Percentiles rank a stretch among this genome's conserved stretches.
These are phyloP conservation scores for Drepana arcuata DNA, from an alignment of 1,140 invertebrate genomes.

Conservation along the genomic window DNA sequence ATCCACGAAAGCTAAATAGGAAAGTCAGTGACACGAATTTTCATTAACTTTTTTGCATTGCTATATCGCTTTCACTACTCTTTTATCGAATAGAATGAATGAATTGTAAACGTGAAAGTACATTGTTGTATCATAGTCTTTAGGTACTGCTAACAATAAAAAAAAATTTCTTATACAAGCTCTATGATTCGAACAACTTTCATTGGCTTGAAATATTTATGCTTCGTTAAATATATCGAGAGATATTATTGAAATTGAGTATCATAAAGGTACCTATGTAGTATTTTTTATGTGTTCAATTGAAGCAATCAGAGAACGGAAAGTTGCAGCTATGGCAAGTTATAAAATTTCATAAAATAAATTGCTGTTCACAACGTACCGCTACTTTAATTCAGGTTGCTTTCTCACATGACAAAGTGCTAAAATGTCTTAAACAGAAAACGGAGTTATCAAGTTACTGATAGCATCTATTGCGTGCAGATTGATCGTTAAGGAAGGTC, in stretches of 20 bases:
- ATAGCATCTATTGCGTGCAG: too few species aligned
- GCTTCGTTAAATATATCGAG: constrained; percentile 29
- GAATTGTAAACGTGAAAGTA: constrained; percentile 62
- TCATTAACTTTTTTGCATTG: constrained; percentile 55
- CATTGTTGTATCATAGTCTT: constrained; percentile 39
- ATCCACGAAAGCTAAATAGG: constrained; percentile 41
- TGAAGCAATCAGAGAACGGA: constrained; percentile 23
- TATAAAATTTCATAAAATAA: constrained; percentile 18
- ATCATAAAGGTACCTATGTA: constrained; percentile 15
- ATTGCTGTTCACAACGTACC: constrained; percentile 20
- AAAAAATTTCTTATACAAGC: constrained; percentile 46
- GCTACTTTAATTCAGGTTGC: constrained; percentile 29
- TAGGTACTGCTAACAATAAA: constrained; percentile 34
- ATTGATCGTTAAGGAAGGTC: too few species aligned
- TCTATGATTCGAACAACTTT: constrained; percentile 43
- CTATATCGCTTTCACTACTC: constrained; percentile 64
- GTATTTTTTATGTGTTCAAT: constrained; percentile 12
- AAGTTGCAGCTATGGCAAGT: constrained; percentile 6
- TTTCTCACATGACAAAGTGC: constrained; percentile 30
- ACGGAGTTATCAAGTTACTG: too few species aligned
- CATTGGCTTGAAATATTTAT: constrained; percentile 34
- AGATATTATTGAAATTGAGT: constrained; percentile 32
- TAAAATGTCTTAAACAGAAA: too few species aligned
- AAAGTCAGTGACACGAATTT: constrained; percentile 61
- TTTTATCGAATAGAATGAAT: constrained; percentile 53